Evolutionary conservation across 2,797 vertebrate genomes (phyloP).

Genomic region (Hemitrygon akajei): DNA sequence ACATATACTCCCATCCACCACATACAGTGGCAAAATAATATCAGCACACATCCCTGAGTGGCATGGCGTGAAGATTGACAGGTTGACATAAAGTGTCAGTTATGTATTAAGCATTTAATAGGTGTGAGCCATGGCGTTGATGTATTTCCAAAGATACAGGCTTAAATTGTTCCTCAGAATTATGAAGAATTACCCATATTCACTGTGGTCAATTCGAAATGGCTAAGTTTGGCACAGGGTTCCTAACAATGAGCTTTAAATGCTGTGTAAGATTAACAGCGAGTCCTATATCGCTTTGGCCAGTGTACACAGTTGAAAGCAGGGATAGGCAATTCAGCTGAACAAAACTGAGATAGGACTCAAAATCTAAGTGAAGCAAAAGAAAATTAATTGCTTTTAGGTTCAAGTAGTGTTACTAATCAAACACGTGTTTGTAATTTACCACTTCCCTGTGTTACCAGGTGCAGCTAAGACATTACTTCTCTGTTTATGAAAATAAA

Average conservation of each 20-base stretch:
- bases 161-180: neutral
- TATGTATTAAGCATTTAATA: neutral
- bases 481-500: neutral
- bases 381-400: neutral
- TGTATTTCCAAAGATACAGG: neutral
- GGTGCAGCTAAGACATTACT: neutral
- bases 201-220: neutral
- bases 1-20: no score
- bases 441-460: neutral
- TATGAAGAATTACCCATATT: neutral
- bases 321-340: neutral
- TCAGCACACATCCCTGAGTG: no score
- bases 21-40: no score
- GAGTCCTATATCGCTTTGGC: neutral
- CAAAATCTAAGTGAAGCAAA: constrained; percentile 8
- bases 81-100: neutral
- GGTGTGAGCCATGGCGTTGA: neutral
- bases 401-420: neutral
- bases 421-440: neutral
- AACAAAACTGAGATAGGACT: neutral
- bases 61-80: no score
- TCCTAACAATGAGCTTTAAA: neutral
- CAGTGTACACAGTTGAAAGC: neutral
- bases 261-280: no score
- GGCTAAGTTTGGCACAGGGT: neutral